Base-by-base conservation (phyloP, 1,140 invertebrate genomes). In the Bilobella aurantiaca region DNA sequence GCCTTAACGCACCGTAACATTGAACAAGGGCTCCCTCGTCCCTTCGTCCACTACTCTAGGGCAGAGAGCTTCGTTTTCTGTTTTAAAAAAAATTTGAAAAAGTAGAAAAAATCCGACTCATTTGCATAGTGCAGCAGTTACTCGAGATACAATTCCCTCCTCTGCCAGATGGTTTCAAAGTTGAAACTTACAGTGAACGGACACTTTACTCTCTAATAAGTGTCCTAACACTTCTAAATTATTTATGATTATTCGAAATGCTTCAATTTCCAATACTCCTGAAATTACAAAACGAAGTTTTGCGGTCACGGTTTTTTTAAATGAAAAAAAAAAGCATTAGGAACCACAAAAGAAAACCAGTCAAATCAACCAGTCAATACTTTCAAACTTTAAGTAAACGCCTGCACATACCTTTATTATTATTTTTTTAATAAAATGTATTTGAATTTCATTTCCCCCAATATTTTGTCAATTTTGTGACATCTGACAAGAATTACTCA, bases 1-100 rank as follows among this genome's bases (percentile, higher is more conserved):
- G 49, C 25, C 49, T 53, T 53, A 53, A 53, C 49, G 25, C 49
- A 53, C 49, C 49, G 23, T 53, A 53, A 53, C 49, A 18, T 53
- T n/a, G n/a, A n/a, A n/a, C n/a, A n/a, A n/a, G n/a, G n/a, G n/a
- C n/a, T n/a, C n/a, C n/a, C n/a, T n/a, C n/a, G n/a, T n/a, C n/a
- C n/a, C n/a, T n/a, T n/a, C n/a, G n/a, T n/a, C n/a, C n/a, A n/a
- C n/a, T n/a, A n/a, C n/a, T n/a, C n/a, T n/a, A n/a, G n/a, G n/a
- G n/a, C n/a, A n/a, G n/a, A n/a, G n/a, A n/a, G n/a, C n/a, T n/a
- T n/a, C n/a, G n/a, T n/a, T n/a, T n/a, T n/a, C n/a, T 53, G 5
- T 5, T 53, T 53, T 23, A 12, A 53, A 53, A 53, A 53, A 53
- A 53, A 53, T 53, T n/a, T n/a, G n/a, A n/a, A 53, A 23, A 53